Evolutionary conservation across 1,140 invertebrate genomes (phyloP).

Genomic region (Drosophila sulfurigaster): DNA sequence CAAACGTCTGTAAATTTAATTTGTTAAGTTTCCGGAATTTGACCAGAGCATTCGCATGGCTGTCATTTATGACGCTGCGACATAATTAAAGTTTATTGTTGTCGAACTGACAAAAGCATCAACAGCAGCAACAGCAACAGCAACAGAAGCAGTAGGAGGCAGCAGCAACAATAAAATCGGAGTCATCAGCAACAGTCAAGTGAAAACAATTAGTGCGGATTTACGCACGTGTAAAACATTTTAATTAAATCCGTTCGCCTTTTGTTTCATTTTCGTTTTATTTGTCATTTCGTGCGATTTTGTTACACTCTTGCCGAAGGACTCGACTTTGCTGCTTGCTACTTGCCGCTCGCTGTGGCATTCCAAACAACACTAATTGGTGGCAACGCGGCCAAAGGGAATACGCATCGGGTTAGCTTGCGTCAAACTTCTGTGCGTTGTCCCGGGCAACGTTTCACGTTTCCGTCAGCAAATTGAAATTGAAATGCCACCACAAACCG

Average conservation of each 20-base stretch:
- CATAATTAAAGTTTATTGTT: slow-evolving; percentile 60
- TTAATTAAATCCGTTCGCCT: slow-evolving; percentile 66
- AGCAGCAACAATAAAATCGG: too few species aligned
- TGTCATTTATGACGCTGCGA: slow-evolving; percentile 10
- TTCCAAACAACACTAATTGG: slow-evolving; percentile 62
- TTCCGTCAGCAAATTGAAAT: slow-evolving; percentile 77
- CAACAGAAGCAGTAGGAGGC: too few species aligned
- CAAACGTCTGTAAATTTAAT: slow-evolving; percentile 7
- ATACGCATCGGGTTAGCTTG: slow-evolving; percentile 14
- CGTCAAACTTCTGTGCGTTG: slow-evolving; percentile 59
- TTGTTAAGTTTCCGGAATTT: slow-evolving; percentile 6
- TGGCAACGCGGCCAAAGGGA: slow-evolving; percentile 36
- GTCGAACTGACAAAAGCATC: slow-evolving; percentile 11
- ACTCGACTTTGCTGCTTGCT: slow-evolving; percentile 7
- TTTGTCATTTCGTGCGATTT: slow-evolving; percentile 44
- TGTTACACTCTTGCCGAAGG: slow-evolving; percentile 38
- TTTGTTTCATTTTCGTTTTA: slow-evolving; percentile 34
- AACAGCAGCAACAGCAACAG: background rate
- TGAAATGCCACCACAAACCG: slow-evolving; percentile 55
- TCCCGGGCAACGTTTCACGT: slow-evolving; percentile 51
- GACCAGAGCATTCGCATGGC: background rate
- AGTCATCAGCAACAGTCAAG: slow-evolving; percentile 18
- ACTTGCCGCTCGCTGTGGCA: slow-evolving; percentile 14
- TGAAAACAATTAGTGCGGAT: slow-evolving; percentile 58
- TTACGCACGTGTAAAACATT: slow-evolving; percentile 66